Evolutionary conservation across 2,113 vertebrate genomes (phyloP).

Genomic region (Rhegmatorhina hoffmannsi): DNA sequence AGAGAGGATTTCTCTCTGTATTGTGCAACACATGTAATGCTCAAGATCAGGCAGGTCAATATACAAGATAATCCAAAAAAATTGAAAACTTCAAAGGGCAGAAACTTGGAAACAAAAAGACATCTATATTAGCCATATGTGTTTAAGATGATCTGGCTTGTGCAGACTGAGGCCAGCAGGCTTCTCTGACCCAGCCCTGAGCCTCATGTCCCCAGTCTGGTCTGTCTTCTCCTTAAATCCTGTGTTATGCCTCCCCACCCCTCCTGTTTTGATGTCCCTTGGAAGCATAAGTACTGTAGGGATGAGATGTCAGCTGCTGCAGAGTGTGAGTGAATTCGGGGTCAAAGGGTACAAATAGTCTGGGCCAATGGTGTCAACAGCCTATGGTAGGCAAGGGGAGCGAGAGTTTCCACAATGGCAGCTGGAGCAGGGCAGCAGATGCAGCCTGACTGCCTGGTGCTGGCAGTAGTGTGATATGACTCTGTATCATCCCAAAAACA

Average conservation of each 20-base stretch:
- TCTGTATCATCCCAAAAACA: neutral
- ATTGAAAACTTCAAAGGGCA: neutral
- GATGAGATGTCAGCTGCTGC: neutral
- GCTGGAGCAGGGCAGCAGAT: neutral
- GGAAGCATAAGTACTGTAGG: neutral
- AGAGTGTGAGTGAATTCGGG: neutral
- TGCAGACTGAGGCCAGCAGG: neutral
- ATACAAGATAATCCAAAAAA: neutral
- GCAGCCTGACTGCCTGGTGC: too few species aligned
- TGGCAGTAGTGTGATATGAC: neutral
- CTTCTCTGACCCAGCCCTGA: too few species aligned
- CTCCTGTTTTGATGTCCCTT: too few species aligned
- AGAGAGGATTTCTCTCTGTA: neutral
- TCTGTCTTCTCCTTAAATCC: neutral
- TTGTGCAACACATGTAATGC: neutral
- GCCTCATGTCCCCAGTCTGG: fast-evolving
- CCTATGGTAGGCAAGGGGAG: fast-evolving
- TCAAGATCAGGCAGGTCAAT: neutral
- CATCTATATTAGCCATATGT: neutral
- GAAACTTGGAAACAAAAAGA: neutral
- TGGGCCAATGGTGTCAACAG: fast-evolving
- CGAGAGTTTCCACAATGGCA: fast-evolving
- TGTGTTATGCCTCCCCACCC: fast-evolving
- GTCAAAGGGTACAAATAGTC: neutral
- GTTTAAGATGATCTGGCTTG: neutral